phyloP scores from a whole-genome alignment of 2,888 invertebrate genomes.

The Sisyra nigra region DNA sequence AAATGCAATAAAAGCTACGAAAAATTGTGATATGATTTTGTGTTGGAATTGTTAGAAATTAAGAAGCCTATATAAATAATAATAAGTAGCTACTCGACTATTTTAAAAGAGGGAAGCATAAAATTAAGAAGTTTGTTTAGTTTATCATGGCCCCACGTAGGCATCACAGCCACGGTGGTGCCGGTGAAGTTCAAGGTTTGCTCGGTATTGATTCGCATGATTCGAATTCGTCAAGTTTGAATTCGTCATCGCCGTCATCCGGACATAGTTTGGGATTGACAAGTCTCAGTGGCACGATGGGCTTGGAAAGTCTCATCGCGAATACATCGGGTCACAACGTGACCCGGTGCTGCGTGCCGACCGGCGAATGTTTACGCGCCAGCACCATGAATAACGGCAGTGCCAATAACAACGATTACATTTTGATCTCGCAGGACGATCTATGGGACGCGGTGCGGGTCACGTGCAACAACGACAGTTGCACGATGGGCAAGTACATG shows the following conservation, averaged over 20 bases:
- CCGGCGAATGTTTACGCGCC: slow-evolving; percentile 61
- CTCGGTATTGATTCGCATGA: slow-evolving; percentile 20
- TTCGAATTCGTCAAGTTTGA: slow-evolving; percentile 23
- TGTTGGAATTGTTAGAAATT: no score
- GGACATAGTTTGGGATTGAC: slow-evolving; percentile 13
- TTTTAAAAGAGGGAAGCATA: no score
- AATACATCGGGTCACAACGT: slow-evolving; percentile 26
- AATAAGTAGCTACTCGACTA: no score
- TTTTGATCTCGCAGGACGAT: slow-evolving; percentile 46
- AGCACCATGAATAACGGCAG: slow-evolving; percentile 19
- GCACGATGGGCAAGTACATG: slow-evolving; percentile 81
- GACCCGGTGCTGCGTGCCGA: slow-evolving; percentile 66
- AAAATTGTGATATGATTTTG: no score
- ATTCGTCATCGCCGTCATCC: slow-evolving; percentile 18
- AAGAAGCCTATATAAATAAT: no score
- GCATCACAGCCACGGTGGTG: slow-evolving; percentile 21
- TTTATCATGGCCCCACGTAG: slow-evolving; percentile 33
- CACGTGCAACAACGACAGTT: slow-evolving; percentile 88
- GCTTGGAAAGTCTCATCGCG: slow-evolving; percentile 17
- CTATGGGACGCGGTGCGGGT: slow-evolving; percentile 73
- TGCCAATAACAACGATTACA: slow-evolving; percentile 28
- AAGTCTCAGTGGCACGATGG: no score
- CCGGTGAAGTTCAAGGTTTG: slow-evolving; percentile 25
- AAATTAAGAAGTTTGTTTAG: no score
- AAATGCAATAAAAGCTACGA: no score